phyloP scores from a whole-genome alignment of 2,888 invertebrate species.

The Selenia dentaria region DNA sequence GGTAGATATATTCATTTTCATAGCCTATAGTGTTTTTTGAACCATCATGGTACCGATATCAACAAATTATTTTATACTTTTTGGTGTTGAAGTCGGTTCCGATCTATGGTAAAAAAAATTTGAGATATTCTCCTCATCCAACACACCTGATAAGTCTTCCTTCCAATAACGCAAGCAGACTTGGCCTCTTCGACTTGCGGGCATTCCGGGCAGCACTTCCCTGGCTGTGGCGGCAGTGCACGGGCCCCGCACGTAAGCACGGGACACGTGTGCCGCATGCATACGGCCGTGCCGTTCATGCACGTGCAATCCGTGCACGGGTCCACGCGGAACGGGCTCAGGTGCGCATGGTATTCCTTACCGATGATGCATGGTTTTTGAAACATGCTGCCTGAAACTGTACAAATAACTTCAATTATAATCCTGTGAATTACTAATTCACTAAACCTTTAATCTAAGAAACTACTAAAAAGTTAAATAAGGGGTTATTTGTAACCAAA shows the following conservation, averaged over 20 bases:
- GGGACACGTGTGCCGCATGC: constrained; percentile 93
- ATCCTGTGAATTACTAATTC: too few relatives aligned
- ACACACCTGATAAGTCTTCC: constrained; percentile 89
- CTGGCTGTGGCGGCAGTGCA: constrained; percentile 86
- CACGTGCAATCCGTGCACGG: constrained; percentile 95
- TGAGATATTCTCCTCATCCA: too few relatives aligned
- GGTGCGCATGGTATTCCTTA: constrained; percentile 86
- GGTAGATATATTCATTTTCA: too few relatives aligned
- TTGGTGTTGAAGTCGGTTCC: too few relatives aligned
- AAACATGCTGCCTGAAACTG: constrained; percentile 63
- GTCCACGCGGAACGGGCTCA: constrained; percentile 87
- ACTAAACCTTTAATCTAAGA: too few relatives aligned
- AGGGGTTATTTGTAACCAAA: too few relatives aligned
- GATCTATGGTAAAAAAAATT: too few relatives aligned
- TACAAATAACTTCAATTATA: too few relatives aligned
- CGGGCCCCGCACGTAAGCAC: constrained; percentile 94
- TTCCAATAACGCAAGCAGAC: constrained; percentile 87
- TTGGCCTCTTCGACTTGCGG: constrained; percentile 88
- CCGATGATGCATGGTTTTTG: constrained; percentile 88
- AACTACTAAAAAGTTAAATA: too few relatives aligned
- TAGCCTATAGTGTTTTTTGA: too few relatives aligned
- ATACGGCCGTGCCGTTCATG: constrained; percentile 91
- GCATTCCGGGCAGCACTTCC: constrained; percentile 91
- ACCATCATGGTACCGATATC: too few relatives aligned
- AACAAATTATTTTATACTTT: too few relatives aligned